Percentiles rank a stretch among this genome's conserved stretches.
phyloP scores from a whole-genome alignment of 2,888 invertebrate species.

The Chrysotoxum bicinctum region DNA sequence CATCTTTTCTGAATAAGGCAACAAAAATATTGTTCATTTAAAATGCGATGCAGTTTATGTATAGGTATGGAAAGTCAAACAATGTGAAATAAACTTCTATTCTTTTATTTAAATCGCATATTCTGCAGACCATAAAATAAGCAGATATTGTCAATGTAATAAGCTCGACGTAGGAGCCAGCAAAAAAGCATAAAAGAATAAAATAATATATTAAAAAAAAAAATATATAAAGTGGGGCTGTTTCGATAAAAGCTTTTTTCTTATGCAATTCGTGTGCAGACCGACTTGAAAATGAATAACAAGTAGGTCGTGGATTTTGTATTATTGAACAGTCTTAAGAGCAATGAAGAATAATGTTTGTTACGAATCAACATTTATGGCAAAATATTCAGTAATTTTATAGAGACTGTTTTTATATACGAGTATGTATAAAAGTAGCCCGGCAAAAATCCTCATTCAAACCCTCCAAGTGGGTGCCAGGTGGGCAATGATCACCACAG shows the following conservation, averaged over 20 bases:
- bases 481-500: too few relatives aligned
- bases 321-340: neutral
- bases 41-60: neutral
- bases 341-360: neutral
- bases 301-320: neutral
- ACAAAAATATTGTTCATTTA: neutral
- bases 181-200: neutral
- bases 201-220: neutral
- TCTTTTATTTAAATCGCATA: constrained; percentile 7
- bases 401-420: too few relatives aligned
- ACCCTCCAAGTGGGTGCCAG: too few relatives aligned
- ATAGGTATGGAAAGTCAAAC: neutral
- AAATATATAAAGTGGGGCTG: neutral
- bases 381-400: too few relatives aligned
- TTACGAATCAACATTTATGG: too few relatives aligned
- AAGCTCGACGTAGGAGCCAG: neutral
- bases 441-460: too few relatives aligned
- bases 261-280: neutral
- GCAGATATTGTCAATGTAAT: constrained; percentile 19
- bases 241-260: neutral
- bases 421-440: too few relatives aligned
- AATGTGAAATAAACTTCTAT: neutral
- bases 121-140: constrained; percentile 59
- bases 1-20: neutral
- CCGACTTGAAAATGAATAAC: neutral